Evolutionary conservation across 2,797 vertebrate species (phyloP), one percentile per base, ranked within the genome.

Genomic region (Galagoides demidoff): DNA sequence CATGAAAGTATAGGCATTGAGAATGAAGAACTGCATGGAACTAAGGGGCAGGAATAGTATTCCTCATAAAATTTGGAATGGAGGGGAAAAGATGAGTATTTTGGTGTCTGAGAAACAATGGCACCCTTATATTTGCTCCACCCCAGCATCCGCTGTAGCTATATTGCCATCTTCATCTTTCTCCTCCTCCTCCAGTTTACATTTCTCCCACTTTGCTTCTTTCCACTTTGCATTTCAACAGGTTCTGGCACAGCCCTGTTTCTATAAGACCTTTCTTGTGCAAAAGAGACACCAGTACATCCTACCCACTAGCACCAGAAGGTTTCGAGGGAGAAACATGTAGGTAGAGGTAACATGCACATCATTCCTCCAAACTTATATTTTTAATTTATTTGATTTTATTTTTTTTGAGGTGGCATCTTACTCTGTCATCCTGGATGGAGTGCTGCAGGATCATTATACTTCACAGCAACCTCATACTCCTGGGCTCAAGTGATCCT

Each of bases 291-390:
- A 63, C 6, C 3, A 14, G 7, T 55, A 59, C 5, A 71, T 2
- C 31, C 63, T 7, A 34, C 23, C 57, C 10, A 34, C 23, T 66
- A 76, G 6, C 2, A 37, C 37, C 8, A 14, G 43, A 34, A 13
- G 7, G 9, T 1, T 29, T 23, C 3, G 12, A 0, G 5, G 7
- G 1, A n/a, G 1, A 4, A 29, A 66, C 34, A 29, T 49, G 19
- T 4, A 64, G n/a, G 9, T 61, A 77, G 52, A 81, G 6, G 7
- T 59, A 37, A 10, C 22, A 7, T 29, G 5, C 2, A 86, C 9
- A 52, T 10, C 7, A 14, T 39, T 11, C 1, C 14, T 45, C 3
- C 8, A 84, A 70, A 89, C 17, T 85, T 49, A 14, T 13, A 49
- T 49, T 49, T 49, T 49, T 49, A 49, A 49, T 49, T 49, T 49